Percentiles rank a stretch among this genome's conserved stretches.
phyloP scores from a whole-genome alignment of 1,140 invertebrate genomes.

The Meloidogyne floridensis region DNA sequence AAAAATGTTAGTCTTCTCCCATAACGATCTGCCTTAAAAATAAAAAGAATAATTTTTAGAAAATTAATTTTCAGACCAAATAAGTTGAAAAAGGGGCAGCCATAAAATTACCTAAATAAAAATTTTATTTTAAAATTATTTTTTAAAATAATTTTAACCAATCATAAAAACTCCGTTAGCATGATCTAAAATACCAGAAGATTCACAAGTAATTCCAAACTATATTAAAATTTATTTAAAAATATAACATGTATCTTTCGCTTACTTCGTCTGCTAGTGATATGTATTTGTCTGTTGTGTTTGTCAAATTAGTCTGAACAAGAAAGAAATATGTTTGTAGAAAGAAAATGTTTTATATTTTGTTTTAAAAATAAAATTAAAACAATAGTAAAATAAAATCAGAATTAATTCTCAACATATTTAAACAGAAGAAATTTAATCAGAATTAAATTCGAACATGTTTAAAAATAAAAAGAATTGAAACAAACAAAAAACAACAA shows the following conservation, averaged over 20 bases:
- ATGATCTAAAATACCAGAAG: slow-evolving; percentile 12
- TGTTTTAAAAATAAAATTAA: background rate
- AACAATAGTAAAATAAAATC: too few relatives aligned
- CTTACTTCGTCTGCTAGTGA: slow-evolving; percentile 6
- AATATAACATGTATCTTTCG: background rate
- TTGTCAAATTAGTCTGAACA: background rate
- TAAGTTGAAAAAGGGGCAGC: slow-evolving; percentile 37
- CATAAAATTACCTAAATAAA: slow-evolving; percentile 40
- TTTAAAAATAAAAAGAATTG: background rate
- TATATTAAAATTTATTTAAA: background rate
- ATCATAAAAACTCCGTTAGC: slow-evolving; percentile 30
- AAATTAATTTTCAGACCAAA: slow-evolving; percentile 18
- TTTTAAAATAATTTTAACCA: slow-evolving; percentile 7
- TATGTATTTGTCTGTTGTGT: background rate
- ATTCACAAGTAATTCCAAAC: slow-evolving; percentile 28
- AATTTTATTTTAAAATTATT: background rate
- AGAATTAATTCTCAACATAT: too few relatives aligned
- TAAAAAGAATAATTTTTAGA: background rate
- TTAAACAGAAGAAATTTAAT: too few relatives aligned
- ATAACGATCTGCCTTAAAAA: slow-evolving; percentile 45
- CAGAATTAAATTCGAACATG: too few relatives aligned
- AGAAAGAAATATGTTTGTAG: background rate
- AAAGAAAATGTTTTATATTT: too few relatives aligned
- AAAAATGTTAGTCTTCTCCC: slow-evolving; percentile 45
- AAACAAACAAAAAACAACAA: too few relatives aligned